phyloP scores from a whole-genome alignment of 23 tunicate species.

The Botrylloides violaceus region DNA sequence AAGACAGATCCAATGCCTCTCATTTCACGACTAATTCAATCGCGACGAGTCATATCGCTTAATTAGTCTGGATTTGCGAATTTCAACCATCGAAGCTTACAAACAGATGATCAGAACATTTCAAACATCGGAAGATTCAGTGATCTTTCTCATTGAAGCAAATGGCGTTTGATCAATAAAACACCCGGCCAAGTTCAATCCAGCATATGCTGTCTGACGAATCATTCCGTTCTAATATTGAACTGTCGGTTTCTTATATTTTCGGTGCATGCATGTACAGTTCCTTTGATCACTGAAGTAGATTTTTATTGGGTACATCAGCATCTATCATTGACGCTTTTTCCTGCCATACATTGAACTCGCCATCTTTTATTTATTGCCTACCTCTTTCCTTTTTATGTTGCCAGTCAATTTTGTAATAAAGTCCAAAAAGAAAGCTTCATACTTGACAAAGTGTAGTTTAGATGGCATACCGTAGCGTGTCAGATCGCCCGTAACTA shows the following conservation, averaged over 20 bases:
- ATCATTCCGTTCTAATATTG: background rate
- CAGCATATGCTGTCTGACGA: background rate
- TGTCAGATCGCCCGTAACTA: no score
- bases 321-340: background rate
- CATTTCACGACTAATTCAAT: background rate
- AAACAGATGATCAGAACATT: no score
- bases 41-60: background rate
- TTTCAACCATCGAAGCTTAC: no score
- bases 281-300: background rate
- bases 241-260: background rate
- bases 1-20: no score
- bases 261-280: background rate
- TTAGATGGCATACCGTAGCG: no score
- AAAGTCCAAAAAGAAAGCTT: background rate
- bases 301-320: background rate
- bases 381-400: background rate
- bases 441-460: no score
- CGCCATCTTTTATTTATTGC: background rate
- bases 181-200: background rate
- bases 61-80: background rate
- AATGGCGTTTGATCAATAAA: background rate
- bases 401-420: background rate
- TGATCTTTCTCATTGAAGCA: no score
- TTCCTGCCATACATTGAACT: background rate
- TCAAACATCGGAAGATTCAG: no score